Percentiles rank a stretch among this genome's conserved stretches.
Evolutionary conservation across 1,140 invertebrate species (phyloP).

Genomic region (Brachionus manjavacas): DNA sequence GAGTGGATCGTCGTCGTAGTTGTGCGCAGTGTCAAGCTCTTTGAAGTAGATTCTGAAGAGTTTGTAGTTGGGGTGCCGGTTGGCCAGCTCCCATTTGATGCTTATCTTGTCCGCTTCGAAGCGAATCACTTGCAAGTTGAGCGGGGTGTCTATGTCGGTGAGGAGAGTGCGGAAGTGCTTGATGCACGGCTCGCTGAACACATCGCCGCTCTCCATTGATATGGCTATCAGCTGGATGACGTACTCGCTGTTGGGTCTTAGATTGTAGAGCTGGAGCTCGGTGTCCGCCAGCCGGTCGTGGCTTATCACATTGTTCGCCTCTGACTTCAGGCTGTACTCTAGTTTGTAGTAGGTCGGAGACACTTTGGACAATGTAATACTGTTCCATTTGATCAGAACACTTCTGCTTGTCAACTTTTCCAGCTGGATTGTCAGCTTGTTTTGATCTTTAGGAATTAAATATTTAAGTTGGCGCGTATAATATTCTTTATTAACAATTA

Average conservation of each 20-base stretch:
- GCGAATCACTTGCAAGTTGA: not conserved
- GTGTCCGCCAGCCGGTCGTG: not conserved
- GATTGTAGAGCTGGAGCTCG: not conserved
- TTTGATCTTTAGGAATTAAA: slow-evolving; percentile 33
- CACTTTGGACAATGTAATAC: not conserved
- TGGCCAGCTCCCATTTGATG: slow-evolving; percentile 5
- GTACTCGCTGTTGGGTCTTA: slow-evolving; percentile 25
- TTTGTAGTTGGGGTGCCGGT: not conserved
- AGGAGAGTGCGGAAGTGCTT: slow-evolving; percentile 6
- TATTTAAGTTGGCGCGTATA: too few relatives aligned
- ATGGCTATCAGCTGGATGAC: not conserved
- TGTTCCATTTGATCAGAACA: slow-evolving; percentile 22
- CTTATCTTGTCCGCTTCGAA: slow-evolving; percentile 17
- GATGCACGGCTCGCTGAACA: not conserved
- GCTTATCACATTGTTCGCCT: not conserved
- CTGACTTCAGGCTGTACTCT: not conserved
- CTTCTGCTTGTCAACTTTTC: slow-evolving; percentile 7
- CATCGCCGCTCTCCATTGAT: not conserved
- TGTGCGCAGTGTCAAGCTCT: not conserved
- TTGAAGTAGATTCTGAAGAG: not conserved
- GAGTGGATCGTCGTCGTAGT: not conserved
- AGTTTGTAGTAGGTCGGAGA: slow-evolving; percentile 29
- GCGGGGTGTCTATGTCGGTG: not conserved
- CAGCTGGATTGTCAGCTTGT: not conserved
- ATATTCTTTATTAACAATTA: too few relatives aligned